These are phyloP conservation scores for Centrocercus urophasianus DNA, from an alignment of 2,113 vertebrate species.

Conservation along the genomic window DNA sequence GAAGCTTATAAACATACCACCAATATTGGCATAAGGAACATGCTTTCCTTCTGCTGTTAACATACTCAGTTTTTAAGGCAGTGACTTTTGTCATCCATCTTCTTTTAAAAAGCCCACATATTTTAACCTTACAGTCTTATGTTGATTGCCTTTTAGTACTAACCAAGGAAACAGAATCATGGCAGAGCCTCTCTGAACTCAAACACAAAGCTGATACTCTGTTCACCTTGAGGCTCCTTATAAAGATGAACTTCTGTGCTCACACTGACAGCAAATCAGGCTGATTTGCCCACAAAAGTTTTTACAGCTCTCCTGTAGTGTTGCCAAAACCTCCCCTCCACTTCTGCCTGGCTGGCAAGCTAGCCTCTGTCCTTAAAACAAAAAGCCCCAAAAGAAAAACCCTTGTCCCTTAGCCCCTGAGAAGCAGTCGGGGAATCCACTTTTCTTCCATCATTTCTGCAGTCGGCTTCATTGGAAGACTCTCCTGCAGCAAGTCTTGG, in stretches of 20 bases:
- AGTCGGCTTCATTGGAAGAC: not conserved
- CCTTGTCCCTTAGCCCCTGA: not conserved
- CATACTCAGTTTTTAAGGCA: not conserved
- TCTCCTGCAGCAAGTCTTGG: not conserved
- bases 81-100: not conserved
- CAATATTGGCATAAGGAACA: not conserved
- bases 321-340: not conserved
- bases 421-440: not conserved
- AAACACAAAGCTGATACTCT: not conserved
- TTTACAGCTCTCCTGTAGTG: not conserved
- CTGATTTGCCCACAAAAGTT: not conserved
- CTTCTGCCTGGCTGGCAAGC: not conserved
- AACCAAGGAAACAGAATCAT: not conserved
- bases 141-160: not conserved
- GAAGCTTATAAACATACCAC: not conserved
- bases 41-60: not conserved
- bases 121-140: not conserved
- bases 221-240: not conserved
- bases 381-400: not conserved
- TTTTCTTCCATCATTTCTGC: not conserved
- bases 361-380: not conserved
- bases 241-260: not conserved
- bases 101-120: not conserved
- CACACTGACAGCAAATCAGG: not conserved
- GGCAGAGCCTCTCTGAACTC: not conserved